Percentiles rank a stretch among this genome's conserved stretches.
These are phyloP conservation scores for Cavia porcellus DNA, from an alignment of 2,113 vertebrate species.

Conservation along the genomic window DNA sequence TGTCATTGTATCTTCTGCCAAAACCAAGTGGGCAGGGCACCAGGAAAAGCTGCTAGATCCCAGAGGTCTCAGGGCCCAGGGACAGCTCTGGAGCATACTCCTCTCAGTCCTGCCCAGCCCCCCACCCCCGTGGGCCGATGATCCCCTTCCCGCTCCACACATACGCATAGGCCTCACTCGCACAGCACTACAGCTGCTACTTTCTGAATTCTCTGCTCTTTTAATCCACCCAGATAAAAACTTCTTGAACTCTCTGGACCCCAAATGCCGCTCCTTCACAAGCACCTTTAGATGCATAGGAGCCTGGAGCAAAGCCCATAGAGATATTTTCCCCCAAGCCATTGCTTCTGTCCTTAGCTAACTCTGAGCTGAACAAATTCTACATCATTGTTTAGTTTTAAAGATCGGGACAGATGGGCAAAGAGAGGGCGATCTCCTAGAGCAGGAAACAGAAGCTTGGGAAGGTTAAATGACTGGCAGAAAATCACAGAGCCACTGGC, in stretches of 20 bases:
- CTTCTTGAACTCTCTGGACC: neutral
- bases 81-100: neutral
- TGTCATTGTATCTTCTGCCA: neutral
- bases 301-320: neutral
- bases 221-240: neutral
- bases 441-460: neutral
- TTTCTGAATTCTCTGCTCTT: accelerated
- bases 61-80: accelerated
- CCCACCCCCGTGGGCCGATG: neutral
- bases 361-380: neutral
- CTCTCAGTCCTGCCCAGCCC: neutral
- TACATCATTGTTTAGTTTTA: neutral
- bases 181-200: neutral
- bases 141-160: neutral
- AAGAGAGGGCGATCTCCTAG: neutral
- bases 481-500: neutral
- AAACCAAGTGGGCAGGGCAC: neutral
- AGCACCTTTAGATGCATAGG: neutral
- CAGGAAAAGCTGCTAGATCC: no score
- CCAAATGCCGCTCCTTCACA: neutral
- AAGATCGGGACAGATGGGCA: conserved; percentile 16
- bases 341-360: conserved; percentile 40
- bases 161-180: neutral
- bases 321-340: neutral
- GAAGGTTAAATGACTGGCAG: neutral